Evolutionary conservation across 2,888 invertebrate species (phyloP), one percentile per base, ranked within the genome.

Genomic region (Leptopilina syphax): DNA sequence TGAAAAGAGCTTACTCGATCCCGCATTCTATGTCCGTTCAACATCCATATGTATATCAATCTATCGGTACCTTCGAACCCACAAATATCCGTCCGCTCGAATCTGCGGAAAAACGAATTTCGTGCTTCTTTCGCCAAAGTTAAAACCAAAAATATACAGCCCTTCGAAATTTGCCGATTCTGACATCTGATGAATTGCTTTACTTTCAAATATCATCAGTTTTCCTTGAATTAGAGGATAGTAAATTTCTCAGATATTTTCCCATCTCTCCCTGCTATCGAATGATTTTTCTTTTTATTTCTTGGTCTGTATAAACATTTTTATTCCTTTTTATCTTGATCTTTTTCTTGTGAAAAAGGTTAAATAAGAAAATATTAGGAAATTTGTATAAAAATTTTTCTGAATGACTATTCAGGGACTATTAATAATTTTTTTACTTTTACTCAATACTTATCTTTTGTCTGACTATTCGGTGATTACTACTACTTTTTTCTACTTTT

Each of bases 11-110:
- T 50, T 50, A 50, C 50, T 76, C 41, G 63, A 76, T 76, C 57
- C 12, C 10, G 54, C 73, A 57, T 73, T 76, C 60, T 76, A 76
- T 76, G 57, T 57, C 76, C 60, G 60, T 76, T 63, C 76, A 44
- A 27, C 76, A 66, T 66, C 67, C 44, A 70, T 70, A 70, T 70
- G 70, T 70, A 70, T 70, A 70, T 70, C 50, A 70, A 70, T 70
- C 70, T 27, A 68, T 44, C 54, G 6, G 50, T 47, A 67, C 67
- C 67, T 67, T 67, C 67, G 44, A 44, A 18, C 18, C 50, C 70
- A 54, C 70, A 70, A 70, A 70, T 70, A 70, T 7, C 54, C 70
- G 68, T 54, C 50, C 54, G 24, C 27, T 54, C 27, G 70, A 70
- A 70, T 70, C 70, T 70, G 70, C 54, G 54, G 70, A 70, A 54